Evolutionary conservation across 2,113 vertebrate genomes (phyloP), one percentile per base, ranked within the genome.

Genomic region (Bubo bubo): DNA sequence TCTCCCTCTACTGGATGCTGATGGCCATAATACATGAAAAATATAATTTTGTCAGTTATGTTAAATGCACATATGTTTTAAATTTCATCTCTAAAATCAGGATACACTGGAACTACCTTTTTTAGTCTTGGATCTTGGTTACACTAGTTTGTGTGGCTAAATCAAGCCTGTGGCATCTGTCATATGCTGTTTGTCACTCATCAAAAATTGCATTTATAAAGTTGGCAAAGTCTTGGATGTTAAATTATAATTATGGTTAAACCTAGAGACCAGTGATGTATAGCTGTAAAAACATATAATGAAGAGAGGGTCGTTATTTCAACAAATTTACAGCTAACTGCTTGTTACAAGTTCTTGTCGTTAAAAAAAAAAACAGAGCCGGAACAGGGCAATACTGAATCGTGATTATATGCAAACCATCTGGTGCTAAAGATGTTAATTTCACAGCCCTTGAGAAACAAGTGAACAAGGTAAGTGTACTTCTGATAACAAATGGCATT

Each of bases 391-490:
- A 4, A 74, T 74, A 49, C 47, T 67, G 52, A 62, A 59, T 64
- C 0, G 0, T 92, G 87, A 90, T 60, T 85, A 39, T 45, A 73
- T 92, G 58, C 50, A 90, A 93, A 80, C 92, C 63, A 83, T 92
- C 59, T 79, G 68, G 72, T 94, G 55, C 68, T 75, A 75, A 93
- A 93, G 43, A 95, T 79, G 52, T 84, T 88, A 79, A 80, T 88
- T 82, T 64, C 43, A 63, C 52, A 94, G 39, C 30, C 32, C 34
- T 77, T n/a, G 60, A 93, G 75, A 80, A 95, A 71, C 37, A 83
- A 88, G 47, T 12, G 32, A 92, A 71, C 32, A 83, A 92, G 71
- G 79, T 81, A 85, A 76, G 43, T 5, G 1, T 56, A 41, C 13
- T 90, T 86, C 50, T 76, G 17, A 41, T 63, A 86, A 80, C 39